Evolutionary conservation across 2,113 vertebrate species (phyloP), one percentile per base, ranked within the genome.

Genomic region (Trichomycterus rosablanca): DNA sequence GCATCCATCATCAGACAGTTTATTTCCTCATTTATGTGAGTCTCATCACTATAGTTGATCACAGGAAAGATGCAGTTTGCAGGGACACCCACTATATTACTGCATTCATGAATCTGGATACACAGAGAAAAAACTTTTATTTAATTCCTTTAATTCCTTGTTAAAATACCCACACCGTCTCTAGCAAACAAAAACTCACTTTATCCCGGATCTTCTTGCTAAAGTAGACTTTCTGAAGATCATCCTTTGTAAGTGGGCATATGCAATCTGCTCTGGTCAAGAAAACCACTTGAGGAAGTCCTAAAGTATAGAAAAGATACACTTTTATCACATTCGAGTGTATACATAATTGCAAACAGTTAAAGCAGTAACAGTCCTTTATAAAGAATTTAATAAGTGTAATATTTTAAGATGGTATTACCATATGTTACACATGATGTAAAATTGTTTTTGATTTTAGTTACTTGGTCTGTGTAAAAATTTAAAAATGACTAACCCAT

Each of bases 401-500:
- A n/a, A n/a, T n/a, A n/a, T n/a, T n/a, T n/a, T n/a, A n/a, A n/a
- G n/a, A n/a, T n/a, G n/a, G n/a, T n/a, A n/a, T n/a, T n/a, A n/a
- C n/a, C n/a, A n/a, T n/a, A n/a, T n/a, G n/a, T n/a, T n/a, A n/a
- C n/a, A n/a, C n/a, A n/a, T n/a, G n/a, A n/a, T n/a, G n/a, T n/a
- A 30, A 9, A 11, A 9, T 9, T 16, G 3, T 6, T n/a, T 3
- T 30, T 9, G 7, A 1, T 3, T 2, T 8, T 4, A 2, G 10
- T 18, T n/a, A n/a, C n/a, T n/a, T n/a, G n/a, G n/a, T n/a, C n/a
- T n/a, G n/a, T n/a, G n/a, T n/a, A n/a, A n/a, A n/a, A n/a, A n/a
- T n/a, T n/a, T n/a, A n/a, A n/a, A n/a, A n/a, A n/a, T 8, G 3
- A 60, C 64, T 73, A n/a, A 71, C 73, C 32, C 40, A 71, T 9